Conservation (phyloP, 2,888 invertebrate species). For the Parnassius orleans region DNA sequence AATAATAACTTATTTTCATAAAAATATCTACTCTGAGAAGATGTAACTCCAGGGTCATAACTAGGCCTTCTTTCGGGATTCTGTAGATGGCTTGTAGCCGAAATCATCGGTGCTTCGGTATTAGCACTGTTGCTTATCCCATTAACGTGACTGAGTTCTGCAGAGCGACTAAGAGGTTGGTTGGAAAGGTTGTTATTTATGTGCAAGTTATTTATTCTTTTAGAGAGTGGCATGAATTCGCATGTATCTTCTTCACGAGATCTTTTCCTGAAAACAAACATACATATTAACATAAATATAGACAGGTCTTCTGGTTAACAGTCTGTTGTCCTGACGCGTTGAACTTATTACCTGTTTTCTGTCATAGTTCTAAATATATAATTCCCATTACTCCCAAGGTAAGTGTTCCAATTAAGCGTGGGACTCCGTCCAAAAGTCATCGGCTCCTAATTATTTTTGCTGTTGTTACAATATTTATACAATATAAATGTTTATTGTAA, state of each 20-base stretch:
- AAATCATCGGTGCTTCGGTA: conserved; percentile 39
- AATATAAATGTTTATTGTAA: conserved; percentile 3
- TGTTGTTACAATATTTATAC: conserved; percentile 10
- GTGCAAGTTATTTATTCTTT: conserved; percentile 94
- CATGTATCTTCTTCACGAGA: conserved; percentile 87
- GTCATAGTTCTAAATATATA: conserved; percentile 62
- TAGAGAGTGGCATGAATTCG: conserved; percentile 93
- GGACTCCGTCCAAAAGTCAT: conserved; percentile 64
- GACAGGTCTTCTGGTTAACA: no score
- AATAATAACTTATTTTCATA: conserved; percentile 93
- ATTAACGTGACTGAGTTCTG: conserved; percentile 58
- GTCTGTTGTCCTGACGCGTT: no score
- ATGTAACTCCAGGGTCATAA: conserved; percentile 89
- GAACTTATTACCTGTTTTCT: conserved; percentile 63
- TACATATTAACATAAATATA: no score
- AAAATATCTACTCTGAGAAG: conserved; percentile 91
- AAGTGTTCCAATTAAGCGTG: conserved; percentile 52
- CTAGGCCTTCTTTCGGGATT: conserved; percentile 65
- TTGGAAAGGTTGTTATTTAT: conserved; percentile 82
- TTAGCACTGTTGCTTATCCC: conserved; percentile 49
- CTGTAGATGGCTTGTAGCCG: conserved; percentile 56
- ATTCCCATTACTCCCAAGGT: conserved; percentile 60
- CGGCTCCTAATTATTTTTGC: conserved; percentile 37
- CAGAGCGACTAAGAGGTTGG: conserved; percentile 44
- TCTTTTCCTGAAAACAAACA: conserved; percentile 83